phyloP scores from a whole-genome alignment of 2,113 vertebrate genomes.

The Stictonetta naevosa region DNA sequence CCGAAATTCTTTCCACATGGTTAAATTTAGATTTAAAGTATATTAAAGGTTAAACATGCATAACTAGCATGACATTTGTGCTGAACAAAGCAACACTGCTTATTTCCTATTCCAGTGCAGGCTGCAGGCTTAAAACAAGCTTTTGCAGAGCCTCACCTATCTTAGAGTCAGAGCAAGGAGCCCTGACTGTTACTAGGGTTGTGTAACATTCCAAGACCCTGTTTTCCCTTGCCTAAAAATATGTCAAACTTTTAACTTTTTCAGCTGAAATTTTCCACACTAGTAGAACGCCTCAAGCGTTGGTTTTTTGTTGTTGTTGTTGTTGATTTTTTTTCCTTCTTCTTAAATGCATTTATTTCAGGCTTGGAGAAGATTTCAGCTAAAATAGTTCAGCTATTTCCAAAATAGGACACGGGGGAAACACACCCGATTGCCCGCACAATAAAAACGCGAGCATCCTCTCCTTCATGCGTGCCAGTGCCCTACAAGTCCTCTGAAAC shows the following conservation, averaged over 20 bases:
- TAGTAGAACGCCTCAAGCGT: neutral
- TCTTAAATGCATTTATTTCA: slow-evolving; percentile 49
- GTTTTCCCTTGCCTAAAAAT: slow-evolving; percentile 42
- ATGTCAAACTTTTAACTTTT: slow-evolving; percentile 52
- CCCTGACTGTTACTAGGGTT: slow-evolving; percentile 3
- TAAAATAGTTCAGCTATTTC: slow-evolving; percentile 54
- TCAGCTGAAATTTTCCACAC: slow-evolving; percentile 53
- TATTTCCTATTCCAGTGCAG: slow-evolving; percentile 40
- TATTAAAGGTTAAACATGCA: slow-evolving; percentile 72
- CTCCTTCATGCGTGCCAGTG: neutral
- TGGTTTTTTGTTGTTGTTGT: neutral
- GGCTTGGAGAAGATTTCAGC: slow-evolving; percentile 38
- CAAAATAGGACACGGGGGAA: slow-evolving; percentile 21
- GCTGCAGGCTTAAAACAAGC: slow-evolving; percentile 30
- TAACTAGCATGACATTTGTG: slow-evolving; percentile 63
- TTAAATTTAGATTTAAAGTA: slow-evolving; percentile 69
- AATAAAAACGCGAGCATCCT: neutral
- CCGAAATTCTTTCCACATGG: slow-evolving; percentile 56
- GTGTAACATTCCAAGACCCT: neutral
- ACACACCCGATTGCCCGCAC: neutral
- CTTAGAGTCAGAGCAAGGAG: neutral
- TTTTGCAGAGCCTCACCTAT: slow-evolving; percentile 9
- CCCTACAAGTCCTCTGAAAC: slow-evolving; percentile 5
- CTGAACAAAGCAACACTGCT: slow-evolving; percentile 60
- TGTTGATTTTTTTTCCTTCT: neutral